These are phyloP conservation scores for Balearica regulorum DNA, from an alignment of 2,797 vertebrate species.

Conservation along the genomic window DNA sequence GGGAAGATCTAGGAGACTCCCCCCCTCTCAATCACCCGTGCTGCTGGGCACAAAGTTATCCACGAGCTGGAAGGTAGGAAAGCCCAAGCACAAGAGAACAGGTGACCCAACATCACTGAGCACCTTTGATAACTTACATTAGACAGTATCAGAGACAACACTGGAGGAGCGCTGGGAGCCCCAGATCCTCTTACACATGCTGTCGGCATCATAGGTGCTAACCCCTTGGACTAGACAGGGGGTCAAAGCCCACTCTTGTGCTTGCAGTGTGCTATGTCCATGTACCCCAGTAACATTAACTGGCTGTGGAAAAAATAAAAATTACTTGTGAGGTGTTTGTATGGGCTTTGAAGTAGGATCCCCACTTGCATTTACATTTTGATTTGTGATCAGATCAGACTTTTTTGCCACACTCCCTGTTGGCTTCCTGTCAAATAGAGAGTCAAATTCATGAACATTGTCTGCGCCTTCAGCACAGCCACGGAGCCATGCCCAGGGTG, in stretches of 20 bases:
- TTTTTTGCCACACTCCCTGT: background rate
- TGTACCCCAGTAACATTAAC: background rate
- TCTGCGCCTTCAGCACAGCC: background rate
- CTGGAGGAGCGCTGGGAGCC: background rate
- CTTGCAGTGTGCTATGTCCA: background rate
- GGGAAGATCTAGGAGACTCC: background rate
- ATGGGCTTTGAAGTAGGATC: background rate
- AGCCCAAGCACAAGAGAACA: background rate
- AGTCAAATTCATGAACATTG: background rate
- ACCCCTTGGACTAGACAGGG: background rate
- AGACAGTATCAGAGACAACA: background rate
- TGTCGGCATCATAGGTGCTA: background rate
- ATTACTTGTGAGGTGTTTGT: background rate
- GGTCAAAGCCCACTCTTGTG: background rate
- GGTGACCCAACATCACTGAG: background rate
- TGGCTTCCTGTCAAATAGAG: background rate
- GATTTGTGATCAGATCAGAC: background rate
- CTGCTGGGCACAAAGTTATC: background rate
- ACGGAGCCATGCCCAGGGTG: background rate
- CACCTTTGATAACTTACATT: background rate
- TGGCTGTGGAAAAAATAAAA: background rate
- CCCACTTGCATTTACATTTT: background rate
- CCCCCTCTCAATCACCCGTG: background rate
- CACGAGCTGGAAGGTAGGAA: background rate
- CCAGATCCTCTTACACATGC: background rate